phyloP scores from a whole-genome alignment of 2,888 invertebrate genomes.

The Gastracanthus pulcherrimus region DNA sequence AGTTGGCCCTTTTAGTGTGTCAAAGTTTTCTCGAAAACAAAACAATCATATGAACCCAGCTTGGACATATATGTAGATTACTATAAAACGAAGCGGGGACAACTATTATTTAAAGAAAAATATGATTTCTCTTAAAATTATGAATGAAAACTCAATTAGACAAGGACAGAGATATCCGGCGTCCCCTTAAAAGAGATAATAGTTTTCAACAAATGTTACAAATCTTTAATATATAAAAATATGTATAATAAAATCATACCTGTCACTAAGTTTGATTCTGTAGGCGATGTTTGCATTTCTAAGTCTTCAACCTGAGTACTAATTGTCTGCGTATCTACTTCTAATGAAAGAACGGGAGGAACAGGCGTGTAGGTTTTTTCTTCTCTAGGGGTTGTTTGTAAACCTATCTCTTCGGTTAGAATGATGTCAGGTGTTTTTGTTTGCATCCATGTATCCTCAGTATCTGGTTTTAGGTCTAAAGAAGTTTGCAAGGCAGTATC shows the following conservation, averaged over 20 bases:
- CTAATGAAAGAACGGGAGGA: slow-evolving; percentile 64
- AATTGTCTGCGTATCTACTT: slow-evolving; percentile 78
- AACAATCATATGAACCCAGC: too few relatives aligned
- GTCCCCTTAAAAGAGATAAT: too few relatives aligned
- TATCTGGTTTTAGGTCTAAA: slow-evolving; percentile 70
- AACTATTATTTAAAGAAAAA: too few relatives aligned
- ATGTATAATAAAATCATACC: too few relatives aligned
- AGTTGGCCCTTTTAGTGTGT: too few relatives aligned
- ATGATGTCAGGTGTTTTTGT: slow-evolving; percentile 76
- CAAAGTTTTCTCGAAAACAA: too few relatives aligned
- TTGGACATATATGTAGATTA: too few relatives aligned
- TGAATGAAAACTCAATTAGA: too few relatives aligned
- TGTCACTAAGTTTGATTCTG: slow-evolving; percentile 54
- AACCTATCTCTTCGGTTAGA: slow-evolving; percentile 74
- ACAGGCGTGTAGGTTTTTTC: slow-evolving; percentile 42
- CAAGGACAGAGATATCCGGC: too few relatives aligned
- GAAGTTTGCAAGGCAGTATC: slow-evolving; percentile 75
- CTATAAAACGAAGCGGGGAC: too few relatives aligned
- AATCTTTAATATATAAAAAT: background rate
- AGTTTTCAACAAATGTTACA: background rate
- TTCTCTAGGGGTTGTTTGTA: slow-evolving; percentile 72
- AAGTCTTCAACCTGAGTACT: slow-evolving; percentile 62
- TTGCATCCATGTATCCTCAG: slow-evolving; percentile 78
- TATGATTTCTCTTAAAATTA: too few relatives aligned
- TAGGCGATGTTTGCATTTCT: slow-evolving; percentile 71